These are phyloP conservation scores for Kryptopterus vitreolus DNA, from an alignment of 2,797 vertebrate genomes.

Conservation along the genomic window DNA sequence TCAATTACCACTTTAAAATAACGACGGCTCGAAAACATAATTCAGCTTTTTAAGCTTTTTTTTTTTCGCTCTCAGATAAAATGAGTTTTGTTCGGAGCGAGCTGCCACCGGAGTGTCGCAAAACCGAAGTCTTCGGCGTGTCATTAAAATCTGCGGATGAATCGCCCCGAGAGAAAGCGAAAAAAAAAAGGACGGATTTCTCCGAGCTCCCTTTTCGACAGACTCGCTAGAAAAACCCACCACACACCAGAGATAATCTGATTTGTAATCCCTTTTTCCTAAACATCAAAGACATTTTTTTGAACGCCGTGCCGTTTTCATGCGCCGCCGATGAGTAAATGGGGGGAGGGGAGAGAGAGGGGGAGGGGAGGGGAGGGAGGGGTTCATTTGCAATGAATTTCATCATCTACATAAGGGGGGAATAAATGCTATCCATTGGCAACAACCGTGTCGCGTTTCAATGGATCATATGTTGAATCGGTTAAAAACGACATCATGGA, in stretches of 20 bases:
- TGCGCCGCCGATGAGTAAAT: conserved; percentile 32
- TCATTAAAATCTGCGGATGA: neutral
- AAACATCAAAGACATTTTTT: conserved; percentile 41
- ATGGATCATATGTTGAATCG: conserved; percentile 4
- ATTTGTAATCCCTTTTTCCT: conserved; percentile 35
- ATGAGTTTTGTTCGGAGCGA: neutral
- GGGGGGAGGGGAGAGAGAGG: no score
- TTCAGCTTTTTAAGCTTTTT: no score
- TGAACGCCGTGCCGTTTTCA: neutral
- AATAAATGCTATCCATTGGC: conserved; percentile 15
- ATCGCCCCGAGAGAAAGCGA: neutral
- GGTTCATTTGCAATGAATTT: conserved; percentile 44
- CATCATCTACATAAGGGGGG: conserved; percentile 41
- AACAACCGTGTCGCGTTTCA: neutral
- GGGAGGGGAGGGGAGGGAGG: no score
- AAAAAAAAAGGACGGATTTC: conserved; percentile 12
- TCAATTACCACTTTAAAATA: conserved; percentile 7
- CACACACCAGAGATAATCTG: conserved; percentile 37
- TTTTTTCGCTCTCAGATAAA: neutral
- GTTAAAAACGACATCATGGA: neutral
- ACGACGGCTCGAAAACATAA: no score
- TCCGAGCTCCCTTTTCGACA: conserved; percentile 8
- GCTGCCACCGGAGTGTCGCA: neutral
- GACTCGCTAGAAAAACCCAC: neutral
- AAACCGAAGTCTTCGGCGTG: neutral